Evolutionary conservation across 2,888 invertebrate species (phyloP).

Genomic region (Sinopyrophorus schimmeli): DNA sequence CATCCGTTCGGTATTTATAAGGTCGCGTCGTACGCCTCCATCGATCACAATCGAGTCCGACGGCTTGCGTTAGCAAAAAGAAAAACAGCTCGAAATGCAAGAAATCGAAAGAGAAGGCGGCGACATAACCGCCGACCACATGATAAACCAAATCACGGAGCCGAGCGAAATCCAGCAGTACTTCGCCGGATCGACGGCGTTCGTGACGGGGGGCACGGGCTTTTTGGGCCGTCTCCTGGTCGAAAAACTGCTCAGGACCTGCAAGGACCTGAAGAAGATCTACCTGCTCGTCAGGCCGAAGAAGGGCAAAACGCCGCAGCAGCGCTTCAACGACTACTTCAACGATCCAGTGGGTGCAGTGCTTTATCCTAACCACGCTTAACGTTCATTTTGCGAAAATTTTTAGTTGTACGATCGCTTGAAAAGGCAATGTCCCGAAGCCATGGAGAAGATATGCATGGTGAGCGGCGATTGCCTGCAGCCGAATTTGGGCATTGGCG

Average conservation of each 20-base stretch:
- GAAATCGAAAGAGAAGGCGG: constrained; percentile 53
- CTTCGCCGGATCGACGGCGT: constrained; percentile 45
- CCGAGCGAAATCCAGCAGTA: constrained; percentile 40
- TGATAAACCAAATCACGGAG: constrained; percentile 43
- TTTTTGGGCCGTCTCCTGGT: constrained; percentile 48
- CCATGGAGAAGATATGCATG: constrained; percentile 60
- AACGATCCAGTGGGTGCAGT: constrained; percentile 61
- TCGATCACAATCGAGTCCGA: background rate
- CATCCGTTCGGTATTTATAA: too few relatives aligned
- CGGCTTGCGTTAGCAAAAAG: background rate
- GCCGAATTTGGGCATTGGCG: constrained; percentile 59
- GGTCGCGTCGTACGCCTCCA: too few relatives aligned
- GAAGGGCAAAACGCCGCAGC: constrained; percentile 42
- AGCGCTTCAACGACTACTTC: constrained; percentile 59
- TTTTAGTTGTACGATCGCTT: constrained; percentile 58
- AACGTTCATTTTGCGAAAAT: background rate
- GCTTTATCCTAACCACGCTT: background rate
- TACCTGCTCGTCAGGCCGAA: constrained; percentile 47
- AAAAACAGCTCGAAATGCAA: background rate
- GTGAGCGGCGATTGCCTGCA: constrained; percentile 61
- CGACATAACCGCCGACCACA: constrained; percentile 57
- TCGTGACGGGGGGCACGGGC: constrained; percentile 51
- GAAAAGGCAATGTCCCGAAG: constrained; percentile 57
- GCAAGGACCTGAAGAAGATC: constrained; percentile 47
- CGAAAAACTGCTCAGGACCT: constrained; percentile 47